Conservation (phyloP, 2,888 invertebrate genomes). For the Tachina grossa region DNA sequence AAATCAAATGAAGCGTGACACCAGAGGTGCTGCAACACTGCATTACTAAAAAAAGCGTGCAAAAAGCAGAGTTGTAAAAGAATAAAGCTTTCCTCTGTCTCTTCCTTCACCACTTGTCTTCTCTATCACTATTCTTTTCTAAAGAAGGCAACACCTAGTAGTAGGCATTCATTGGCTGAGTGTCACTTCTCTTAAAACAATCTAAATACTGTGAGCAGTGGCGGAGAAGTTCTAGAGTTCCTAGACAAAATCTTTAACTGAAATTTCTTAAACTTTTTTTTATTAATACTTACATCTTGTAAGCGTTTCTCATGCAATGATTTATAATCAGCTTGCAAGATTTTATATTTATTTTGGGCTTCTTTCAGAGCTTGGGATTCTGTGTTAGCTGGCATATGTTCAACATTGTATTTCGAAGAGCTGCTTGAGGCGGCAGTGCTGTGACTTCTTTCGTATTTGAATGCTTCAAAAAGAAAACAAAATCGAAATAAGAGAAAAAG, state of each 20-base stretch:
- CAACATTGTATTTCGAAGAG: slow-evolving; percentile 60
- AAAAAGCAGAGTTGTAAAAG: no score
- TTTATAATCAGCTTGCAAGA: slow-evolving; percentile 90
- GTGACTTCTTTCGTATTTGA: slow-evolving; percentile 65
- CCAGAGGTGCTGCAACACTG: no score
- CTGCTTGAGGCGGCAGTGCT: slow-evolving; percentile 64
- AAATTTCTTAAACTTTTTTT: neutral
- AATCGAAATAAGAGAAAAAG: slow-evolving; percentile 2
- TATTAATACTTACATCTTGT: slow-evolving; percentile 87
- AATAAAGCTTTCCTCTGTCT: no score
- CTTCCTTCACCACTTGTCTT: no score
- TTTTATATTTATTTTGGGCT: slow-evolving; percentile 86
- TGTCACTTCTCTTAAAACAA: no score
- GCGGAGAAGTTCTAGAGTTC: no score
- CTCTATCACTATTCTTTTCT: no score
- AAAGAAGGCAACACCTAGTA: no score
- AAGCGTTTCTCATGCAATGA: slow-evolving; percentile 89
- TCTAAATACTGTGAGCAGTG: no score
- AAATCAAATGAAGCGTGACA: no score
- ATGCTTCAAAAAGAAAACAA: slow-evolving; percentile 52
- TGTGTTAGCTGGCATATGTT: slow-evolving; percentile 79
- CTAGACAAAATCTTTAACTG: neutral
- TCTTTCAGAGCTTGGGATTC: slow-evolving; percentile 81
- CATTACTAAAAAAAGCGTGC: no score
- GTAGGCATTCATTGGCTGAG: no score